Evolutionary conservation across 2,797 vertebrate species (phyloP).

Genomic region (Diceros bicornis): DNA sequence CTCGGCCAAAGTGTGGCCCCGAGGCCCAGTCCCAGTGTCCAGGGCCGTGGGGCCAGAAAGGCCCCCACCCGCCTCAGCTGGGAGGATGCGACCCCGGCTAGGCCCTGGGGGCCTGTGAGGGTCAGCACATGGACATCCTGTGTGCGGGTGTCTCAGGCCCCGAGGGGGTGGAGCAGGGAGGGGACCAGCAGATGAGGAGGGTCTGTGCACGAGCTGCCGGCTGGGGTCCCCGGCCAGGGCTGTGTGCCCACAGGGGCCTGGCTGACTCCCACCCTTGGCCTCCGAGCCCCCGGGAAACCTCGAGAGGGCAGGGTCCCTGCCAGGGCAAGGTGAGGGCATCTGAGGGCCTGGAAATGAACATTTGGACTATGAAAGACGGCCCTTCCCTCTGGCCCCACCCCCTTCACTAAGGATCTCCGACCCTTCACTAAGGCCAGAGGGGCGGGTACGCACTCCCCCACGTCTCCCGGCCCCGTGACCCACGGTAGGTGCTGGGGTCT

Average conservation of each 20-base stretch:
- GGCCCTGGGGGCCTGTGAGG: neutral
- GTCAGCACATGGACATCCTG: fast-evolving
- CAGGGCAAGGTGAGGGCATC: neutral
- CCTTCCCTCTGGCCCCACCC: neutral
- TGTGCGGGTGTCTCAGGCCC: neutral
- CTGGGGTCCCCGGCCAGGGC: neutral
- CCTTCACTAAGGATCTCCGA: neutral
- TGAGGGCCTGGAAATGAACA: too few relatives aligned
- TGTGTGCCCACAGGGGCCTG: fast-evolving
- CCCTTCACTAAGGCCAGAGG: neutral
- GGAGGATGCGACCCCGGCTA: neutral
- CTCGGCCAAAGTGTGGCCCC: neutral
- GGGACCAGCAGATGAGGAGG: neutral
- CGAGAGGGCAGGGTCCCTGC: neutral
- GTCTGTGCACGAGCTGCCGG: neutral
- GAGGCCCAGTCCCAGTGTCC: neutral
- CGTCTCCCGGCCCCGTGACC: neutral
- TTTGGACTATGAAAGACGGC: fast-evolving
- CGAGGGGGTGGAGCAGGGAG: too few relatives aligned
- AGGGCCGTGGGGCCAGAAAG: neutral
- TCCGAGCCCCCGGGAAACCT: neutral
- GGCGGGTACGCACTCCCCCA: neutral
- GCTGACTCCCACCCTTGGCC: neutral
- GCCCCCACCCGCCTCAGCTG: neutral
- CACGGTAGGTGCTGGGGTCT: neutral